Base-by-base conservation (phyloP, 2,888 invertebrate species). In the Tetrapedia diversipes region DNA sequence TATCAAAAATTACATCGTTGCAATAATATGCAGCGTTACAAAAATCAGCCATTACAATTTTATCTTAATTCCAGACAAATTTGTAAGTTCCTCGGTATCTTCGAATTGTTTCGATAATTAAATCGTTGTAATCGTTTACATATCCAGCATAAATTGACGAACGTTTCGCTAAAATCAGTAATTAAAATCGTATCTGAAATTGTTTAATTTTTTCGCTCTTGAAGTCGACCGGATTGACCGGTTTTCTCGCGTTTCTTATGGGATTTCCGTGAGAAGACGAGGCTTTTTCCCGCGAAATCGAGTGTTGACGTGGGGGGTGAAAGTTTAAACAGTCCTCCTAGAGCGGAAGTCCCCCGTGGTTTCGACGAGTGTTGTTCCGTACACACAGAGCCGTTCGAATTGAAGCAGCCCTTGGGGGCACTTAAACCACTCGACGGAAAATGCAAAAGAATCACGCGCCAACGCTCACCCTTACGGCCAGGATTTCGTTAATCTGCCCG, bases 401-500 rank as follows among this genome's bases (percentile, higher is more conserved):
- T 47, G 69, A 70, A 82, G 73, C 77, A 69, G 68, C 76, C 75
- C 77, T 75, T 61, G 61, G 76, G 77, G 80, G 72, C 75, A 75
- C 76, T 84, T 71, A 79, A 84, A 78, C 73, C 82, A 71, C 79
- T 67, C 79, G 77, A 76, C 72, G 64, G 74, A 81, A 79, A 82
- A 83, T 80, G 83, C 85, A 73, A 81, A 82, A 84, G 86, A 87
- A 83, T 83, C 84, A 83, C 85, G 86, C 85, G 79, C 82, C 83
- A 83, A 79, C 84, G 86, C 83, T 80, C 85, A 86, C 85, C 86
- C 86, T 56, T 73, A 65, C 53, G 63, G 51, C 47, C 67, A 69
- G 75, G 82, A 83, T 89, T 88, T 83, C 81, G 83, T 85, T 88
- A 88, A 89, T 89, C 82, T 79, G 78, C 67, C 51, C 78, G 54